These are phyloP conservation scores for Corvus hawaiiensis DNA, from an alignment of 2,113 vertebrate species.

Conservation along the genomic window DNA sequence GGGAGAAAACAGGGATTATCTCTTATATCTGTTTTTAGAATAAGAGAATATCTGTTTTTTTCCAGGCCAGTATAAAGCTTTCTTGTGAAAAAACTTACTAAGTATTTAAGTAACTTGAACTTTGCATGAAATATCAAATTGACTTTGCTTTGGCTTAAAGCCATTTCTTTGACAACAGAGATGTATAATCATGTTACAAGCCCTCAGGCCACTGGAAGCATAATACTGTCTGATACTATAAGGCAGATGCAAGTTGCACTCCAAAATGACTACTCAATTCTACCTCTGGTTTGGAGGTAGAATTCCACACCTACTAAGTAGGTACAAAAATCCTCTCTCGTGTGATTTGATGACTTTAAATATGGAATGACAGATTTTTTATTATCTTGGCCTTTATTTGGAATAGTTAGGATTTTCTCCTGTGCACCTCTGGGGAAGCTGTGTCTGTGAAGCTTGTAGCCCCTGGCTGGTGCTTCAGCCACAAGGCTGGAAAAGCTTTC, in stretches of 20 bases:
- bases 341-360: not conserved
- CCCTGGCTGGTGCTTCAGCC: not conserved
- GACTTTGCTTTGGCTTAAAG: not conserved
- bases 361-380: not conserved
- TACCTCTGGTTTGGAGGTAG: not conserved
- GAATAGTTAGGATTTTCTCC: not conserved
- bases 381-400: not conserved
- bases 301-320: not conserved
- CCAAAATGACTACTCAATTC: not conserved
- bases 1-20: not conserved
- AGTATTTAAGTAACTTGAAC: not conserved
- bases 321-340: not conserved
- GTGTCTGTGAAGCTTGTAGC: not conserved
- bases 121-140: not conserved
- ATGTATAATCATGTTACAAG: not conserved
- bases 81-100: not conserved
- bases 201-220: rapidly evolving
- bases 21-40: not conserved
- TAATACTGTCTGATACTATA: not conserved
- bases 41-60: not conserved
- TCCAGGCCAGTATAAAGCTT: not conserved
- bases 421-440: not conserved
- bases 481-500: not conserved
- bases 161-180: not conserved
- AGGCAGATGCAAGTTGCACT: not conserved